Base-by-base conservation (phyloP, 2,113 vertebrate genomes). In the Dicentrarchus labrax region DNA sequence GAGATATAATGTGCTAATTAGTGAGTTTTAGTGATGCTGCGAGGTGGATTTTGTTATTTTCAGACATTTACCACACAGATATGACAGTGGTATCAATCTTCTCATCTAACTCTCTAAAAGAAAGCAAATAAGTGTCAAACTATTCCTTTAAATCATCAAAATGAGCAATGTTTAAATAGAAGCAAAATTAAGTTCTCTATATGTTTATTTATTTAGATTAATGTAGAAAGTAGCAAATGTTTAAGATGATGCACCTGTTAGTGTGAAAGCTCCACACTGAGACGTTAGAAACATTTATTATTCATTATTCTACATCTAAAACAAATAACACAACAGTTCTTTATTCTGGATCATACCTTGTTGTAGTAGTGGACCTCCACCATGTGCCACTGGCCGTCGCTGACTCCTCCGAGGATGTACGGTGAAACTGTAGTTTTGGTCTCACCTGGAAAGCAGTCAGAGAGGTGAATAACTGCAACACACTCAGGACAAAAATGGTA, bases 311-410 rank as follows among this genome's bases (percentile, higher is more conserved):
- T 30, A 30, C 30, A 30, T 30, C 2, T 30, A 30, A 30, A 30
- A 30, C 30, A 30, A 30, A 30, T 30, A 30, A 30, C 30, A 30
- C 2, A 5, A 38, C 12, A 41, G 17, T 30, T 0, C 21, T 39
- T 62, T 16, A 17, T 36, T 62, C 4, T 24, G 22, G 54, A 7
- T 50, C 93, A 22, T 78, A 98, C 98, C 97, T 98, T 98, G 89
- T 99, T 99, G 91, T 97, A 99, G 91, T 99, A 99, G 80, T 97
- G 96, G 36, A 99, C 92, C 48, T 97, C 96, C 9, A 97, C 97
- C 0, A 93, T 94, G 81, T 99, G 98, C 98, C 98, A 99, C 91
- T 97, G 97, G 50, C 98, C 98, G 0, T 99, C 97, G 0, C 97
- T 98, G 87, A 99, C 96, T 0, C 98, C 98, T 8, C 97, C 98